Base-by-base conservation (phyloP, 2,888 invertebrate genomes). In the Amblyteles armatorius region DNA sequence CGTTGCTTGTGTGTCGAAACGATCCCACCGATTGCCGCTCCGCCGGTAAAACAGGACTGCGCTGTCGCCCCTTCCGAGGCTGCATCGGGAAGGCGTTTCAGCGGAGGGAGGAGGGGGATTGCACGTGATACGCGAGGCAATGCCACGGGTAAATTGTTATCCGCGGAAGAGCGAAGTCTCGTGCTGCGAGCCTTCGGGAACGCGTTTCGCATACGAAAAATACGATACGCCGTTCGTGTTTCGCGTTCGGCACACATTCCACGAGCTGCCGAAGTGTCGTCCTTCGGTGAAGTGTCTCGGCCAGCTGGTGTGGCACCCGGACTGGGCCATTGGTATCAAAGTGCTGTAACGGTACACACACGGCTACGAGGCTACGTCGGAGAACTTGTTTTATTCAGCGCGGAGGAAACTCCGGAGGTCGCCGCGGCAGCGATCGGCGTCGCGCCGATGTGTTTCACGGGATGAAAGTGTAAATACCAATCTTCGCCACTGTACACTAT, bases 111-210 rank as follows among this genome's bases (percentile, higher is more conserved):
- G 36, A 16, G 9, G 22, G 19, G 77, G 65, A 65, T 65, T 72
- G 73, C 80, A 86, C 85, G 86, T 86, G 85, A 85, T 82, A 63
- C 55, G 86, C 83, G 80, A 80, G 71, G 68, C 83, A 86, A 86
- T 82, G 79, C 68, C 19, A 69, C 79, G 71, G 71, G 52, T 67
- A 86, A 79, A 81, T 85, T 78, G 71, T 81, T 82, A 79, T 83
- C 83, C 86, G 77, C 65, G 67, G 29, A 73, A 72, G 83, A 83
- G 79, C 60, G 22, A 40, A 40, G 74, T 74, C 63, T 63, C 63
- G 29, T 63, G 44, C 63, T n/a, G 11, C 63, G 48, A 9, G 48
- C 6, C 60, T 33, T n/a, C 4, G n/a, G 44, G 7, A 50, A 36
- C 71, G 60, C 72, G 67, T 52, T 73, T 50, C 72, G 84, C 80